Evolutionary conservation across 2,797 vertebrate genomes (phyloP).

Genomic region (Hemitrygon akajei): DNA sequence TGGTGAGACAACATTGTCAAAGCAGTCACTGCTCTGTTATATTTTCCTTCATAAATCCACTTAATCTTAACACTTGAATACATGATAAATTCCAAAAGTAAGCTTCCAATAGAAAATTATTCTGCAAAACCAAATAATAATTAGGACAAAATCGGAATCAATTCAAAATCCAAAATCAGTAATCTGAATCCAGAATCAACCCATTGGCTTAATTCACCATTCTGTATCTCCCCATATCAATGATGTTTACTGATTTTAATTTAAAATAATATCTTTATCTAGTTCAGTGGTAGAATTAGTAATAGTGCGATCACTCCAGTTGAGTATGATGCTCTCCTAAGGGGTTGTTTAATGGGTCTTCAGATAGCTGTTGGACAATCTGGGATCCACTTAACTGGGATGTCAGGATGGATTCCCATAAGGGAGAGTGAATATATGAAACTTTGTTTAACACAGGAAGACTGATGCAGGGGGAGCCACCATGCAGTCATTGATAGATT

Average conservation of each 20-base stretch:
- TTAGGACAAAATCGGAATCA: not conserved
- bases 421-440: too few relatives aligned
- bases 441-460: too few relatives aligned
- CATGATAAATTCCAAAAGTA: not conserved
- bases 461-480: too few relatives aligned
- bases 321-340: too few relatives aligned
- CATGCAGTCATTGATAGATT: too few relatives aligned
- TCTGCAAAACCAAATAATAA: not conserved
- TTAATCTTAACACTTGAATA: not conserved
- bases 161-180: not conserved
- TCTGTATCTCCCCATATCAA: not conserved
- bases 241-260: not conserved
- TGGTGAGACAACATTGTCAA: not conserved
- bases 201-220: not conserved
- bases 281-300: not conserved
- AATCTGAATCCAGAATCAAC: not conserved
- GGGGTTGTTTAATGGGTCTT: too few relatives aligned
- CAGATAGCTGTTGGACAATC: too few relatives aligned
- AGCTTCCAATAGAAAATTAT: not conserved
- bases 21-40: not conserved
- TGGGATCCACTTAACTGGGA: too few relatives aligned
- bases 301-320: too few relatives aligned
- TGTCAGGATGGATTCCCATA: too few relatives aligned
- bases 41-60: not conserved
- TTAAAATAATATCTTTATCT: not conserved